phyloP scores from a whole-genome alignment of 2,888 invertebrate species.

The Bimastos eiseni region DNA sequence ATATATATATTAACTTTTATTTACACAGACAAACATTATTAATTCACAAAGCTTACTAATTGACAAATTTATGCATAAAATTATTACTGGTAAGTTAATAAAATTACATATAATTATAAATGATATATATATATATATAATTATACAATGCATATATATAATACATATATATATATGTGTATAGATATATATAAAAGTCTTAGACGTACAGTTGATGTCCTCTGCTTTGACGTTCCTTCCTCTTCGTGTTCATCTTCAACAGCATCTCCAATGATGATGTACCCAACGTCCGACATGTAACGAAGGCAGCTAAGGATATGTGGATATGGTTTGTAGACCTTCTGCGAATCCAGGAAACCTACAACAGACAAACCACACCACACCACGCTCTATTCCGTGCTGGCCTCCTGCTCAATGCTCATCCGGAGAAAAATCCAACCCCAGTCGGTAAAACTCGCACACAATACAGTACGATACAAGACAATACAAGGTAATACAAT shows the following conservation, averaged over 20 bases:
- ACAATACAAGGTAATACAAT: too few relatives aligned
- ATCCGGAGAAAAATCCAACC: background rate
- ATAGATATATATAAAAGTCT: too few relatives aligned
- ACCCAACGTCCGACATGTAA: slow-evolving; percentile 60
- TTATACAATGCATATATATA: too few relatives aligned
- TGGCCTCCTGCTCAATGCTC: background rate
- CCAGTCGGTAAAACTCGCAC: background rate
- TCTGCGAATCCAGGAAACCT: slow-evolving; percentile 59
- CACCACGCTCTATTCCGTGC: background rate
- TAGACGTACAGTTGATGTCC: background rate
- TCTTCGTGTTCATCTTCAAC: background rate
- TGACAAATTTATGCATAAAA: too few relatives aligned
- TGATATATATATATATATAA: too few relatives aligned
- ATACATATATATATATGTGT: too few relatives aligned
- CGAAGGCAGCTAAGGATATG: slow-evolving; percentile 58
- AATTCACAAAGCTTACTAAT: too few relatives aligned
- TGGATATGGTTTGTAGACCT: slow-evolving; percentile 59
- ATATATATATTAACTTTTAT: too few relatives aligned
- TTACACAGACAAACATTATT: too few relatives aligned
- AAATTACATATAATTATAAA: too few relatives aligned
- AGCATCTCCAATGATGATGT: slow-evolving; percentile 57
- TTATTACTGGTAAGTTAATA: too few relatives aligned
- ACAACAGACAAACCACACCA: background rate
- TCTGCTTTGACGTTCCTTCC: background rate
- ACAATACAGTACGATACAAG: too few relatives aligned